phyloP scores from a whole-genome alignment of 2,888 invertebrate species.

The Athalia cordata region DNA sequence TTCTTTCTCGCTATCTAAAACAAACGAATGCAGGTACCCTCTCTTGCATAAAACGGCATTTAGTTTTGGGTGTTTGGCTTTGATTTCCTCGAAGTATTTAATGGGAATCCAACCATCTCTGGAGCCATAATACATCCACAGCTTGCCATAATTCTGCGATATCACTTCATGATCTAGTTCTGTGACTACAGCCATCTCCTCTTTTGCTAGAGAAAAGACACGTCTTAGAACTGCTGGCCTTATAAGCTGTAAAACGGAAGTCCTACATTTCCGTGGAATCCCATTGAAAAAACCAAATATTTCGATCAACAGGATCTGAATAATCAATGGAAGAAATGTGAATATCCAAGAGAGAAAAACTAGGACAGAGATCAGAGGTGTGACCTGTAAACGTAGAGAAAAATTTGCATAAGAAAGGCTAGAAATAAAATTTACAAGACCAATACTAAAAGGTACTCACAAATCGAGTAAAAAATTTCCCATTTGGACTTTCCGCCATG shows the following conservation, averaged over 20 bases:
- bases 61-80: constrained; percentile 77
- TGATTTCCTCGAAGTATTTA: constrained; percentile 81
- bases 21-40: constrained; percentile 87
- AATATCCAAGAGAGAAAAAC: constrained; percentile 75
- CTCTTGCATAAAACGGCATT: constrained; percentile 79
- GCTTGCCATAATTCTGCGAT: constrained; percentile 76
- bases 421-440: background rate
- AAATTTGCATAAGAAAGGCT: constrained; percentile 57
- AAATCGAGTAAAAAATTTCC: constrained; percentile 80
- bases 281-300: constrained; percentile 76
- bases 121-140: constrained; percentile 88
- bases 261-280: constrained; percentile 75
- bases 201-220: constrained; percentile 82
- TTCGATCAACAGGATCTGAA: constrained; percentile 75
- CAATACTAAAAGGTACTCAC: constrained; percentile 68
- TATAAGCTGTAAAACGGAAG: constrained; percentile 76
- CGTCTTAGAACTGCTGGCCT: constrained; percentile 79
- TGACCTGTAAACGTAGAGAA: constrained; percentile 64
- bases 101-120: constrained; percentile 91
- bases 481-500: constrained; percentile 86
- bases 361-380: constrained; percentile 74
- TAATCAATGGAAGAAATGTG: constrained; percentile 75
- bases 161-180: constrained; percentile 81
- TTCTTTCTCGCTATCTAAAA: constrained; percentile 79
- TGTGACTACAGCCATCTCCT: constrained; percentile 87